Percentiles rank a stretch among this genome's conserved stretches.
Evolutionary conservation across 1,140 invertebrate genomes (phyloP).

Genomic region (Aphis gossypii): DNA sequence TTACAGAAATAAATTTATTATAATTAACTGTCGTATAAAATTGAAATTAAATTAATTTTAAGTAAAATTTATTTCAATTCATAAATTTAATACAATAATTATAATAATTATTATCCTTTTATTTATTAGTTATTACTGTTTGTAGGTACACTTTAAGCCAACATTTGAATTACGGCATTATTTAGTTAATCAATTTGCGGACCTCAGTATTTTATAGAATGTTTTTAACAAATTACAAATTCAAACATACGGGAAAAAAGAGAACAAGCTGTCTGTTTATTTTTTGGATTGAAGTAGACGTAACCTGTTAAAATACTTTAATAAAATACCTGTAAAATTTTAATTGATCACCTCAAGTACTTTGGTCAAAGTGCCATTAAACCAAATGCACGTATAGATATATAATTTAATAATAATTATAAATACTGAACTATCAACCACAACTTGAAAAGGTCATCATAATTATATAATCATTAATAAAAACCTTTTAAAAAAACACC

Average conservation of each 20-base stretch:
- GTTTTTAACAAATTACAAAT: conserved; percentile 19
- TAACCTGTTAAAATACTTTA: not conserved
- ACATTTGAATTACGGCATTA: not conserved
- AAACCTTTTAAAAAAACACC: no score
- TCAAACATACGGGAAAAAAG: not conserved
- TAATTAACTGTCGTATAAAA: not conserved
- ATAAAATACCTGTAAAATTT: not conserved
- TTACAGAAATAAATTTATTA: not conserved
- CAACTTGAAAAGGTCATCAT: no score
- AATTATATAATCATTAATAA: no score
- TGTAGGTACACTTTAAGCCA: not conserved
- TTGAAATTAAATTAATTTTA: conserved; percentile 1
- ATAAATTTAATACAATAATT: not conserved
- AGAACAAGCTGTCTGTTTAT: not conserved
- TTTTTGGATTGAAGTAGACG: not conserved
- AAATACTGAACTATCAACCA: no score
- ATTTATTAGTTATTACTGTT: not conserved
- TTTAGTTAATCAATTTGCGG: not conserved
- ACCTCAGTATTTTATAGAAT: not conserved
- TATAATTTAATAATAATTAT: not conserved
- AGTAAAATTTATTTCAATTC: not conserved
- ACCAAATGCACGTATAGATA: not conserved
- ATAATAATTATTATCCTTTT: not conserved
- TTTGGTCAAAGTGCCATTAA: not conserved
- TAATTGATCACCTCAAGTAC: not conserved